A percentile compares a stretch with the other conserved stretches of the same genome.
Evolutionary conservation across 2,888 invertebrate species (phyloP).

Genomic region (Eledone cirrhosa): DNA sequence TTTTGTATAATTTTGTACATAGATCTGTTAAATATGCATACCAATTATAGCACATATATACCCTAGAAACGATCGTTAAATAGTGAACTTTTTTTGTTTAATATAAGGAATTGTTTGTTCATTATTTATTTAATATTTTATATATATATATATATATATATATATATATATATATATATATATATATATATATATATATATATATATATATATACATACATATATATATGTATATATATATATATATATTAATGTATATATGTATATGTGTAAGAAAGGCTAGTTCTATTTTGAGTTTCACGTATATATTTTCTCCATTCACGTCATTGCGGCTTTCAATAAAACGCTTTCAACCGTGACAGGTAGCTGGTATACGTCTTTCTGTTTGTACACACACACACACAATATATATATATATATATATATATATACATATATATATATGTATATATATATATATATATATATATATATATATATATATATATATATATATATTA

Average conservation of each 20-base stretch:
- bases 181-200: background rate
- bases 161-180: background rate
- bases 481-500: background rate
- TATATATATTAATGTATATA: too few relatives aligned
- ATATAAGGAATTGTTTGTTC: too few relatives aligned
- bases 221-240: background rate
- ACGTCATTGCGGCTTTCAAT: too few relatives aligned
- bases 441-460: background rate
- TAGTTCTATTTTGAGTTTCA: background rate
- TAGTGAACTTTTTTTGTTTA: too few relatives aligned
- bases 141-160: background rate
- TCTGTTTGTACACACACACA: background rate
- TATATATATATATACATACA: background rate
- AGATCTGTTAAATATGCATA: too few relatives aligned
- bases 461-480: background rate
- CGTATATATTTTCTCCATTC: background rate
- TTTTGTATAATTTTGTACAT: too few relatives aligned
- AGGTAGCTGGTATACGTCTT: background rate
- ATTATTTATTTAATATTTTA: too few relatives aligned
- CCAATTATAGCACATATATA: too few relatives aligned
- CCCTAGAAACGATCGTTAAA: too few relatives aligned
- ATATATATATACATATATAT: background rate
- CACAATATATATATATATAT: too few relatives aligned
- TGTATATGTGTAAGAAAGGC: background rate
- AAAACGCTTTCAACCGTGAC: too few relatives aligned